Base-by-base conservation (phyloP, 2,797 vertebrate species). In the Gephyroberyx darwinii region DNA sequence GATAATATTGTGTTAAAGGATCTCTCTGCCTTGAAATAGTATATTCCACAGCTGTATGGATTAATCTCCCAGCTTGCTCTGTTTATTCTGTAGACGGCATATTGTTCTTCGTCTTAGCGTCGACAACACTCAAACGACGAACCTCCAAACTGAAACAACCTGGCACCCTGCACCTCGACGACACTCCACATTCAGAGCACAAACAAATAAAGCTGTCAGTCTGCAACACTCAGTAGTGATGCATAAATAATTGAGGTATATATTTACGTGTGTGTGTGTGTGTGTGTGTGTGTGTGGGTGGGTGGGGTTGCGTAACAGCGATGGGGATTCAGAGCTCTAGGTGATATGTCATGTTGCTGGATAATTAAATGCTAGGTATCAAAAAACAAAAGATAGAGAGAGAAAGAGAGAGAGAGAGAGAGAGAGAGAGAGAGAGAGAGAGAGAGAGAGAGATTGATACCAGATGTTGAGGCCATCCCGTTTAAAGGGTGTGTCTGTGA, bases 241-340 rank as follows among this genome's bases (percentile, higher is more conserved):
- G 83, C 88, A 88, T 89, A 69, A 78, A 85, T 91, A 87, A 90
- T 87, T 83, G 68, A 89, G 83, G 83, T 84, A 80, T 84, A 71
- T 75, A 86, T 89, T 89, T 87, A 84, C 75, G 85, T 78, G 81
- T 80, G 72, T 82, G 87, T 75, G 17, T 60, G 35, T 31, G 16
- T 48, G 26, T 12, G 20, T 51, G 48, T 33, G 14, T 17, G 22
- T 31, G 10, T 50, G 90, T 85, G 78, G 81, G 84, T 80, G 77
- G 65, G 57, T 56, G 65, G 52, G 69, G 71, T 83, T 88, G 81
- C 63, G 7, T 88, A 85, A 89, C 81, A 85, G 77, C 84, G 65
- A 67, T 70, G 65, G 68, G 66, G 83, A 86, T 79, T 84, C 64
- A 45, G 56, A 72, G 67, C 76, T 80, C 71, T 84, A 86, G 89